These are phyloP conservation scores for Euleptes europaea DNA, from an alignment of 2,113 vertebrate genomes.

Conservation along the genomic window DNA sequence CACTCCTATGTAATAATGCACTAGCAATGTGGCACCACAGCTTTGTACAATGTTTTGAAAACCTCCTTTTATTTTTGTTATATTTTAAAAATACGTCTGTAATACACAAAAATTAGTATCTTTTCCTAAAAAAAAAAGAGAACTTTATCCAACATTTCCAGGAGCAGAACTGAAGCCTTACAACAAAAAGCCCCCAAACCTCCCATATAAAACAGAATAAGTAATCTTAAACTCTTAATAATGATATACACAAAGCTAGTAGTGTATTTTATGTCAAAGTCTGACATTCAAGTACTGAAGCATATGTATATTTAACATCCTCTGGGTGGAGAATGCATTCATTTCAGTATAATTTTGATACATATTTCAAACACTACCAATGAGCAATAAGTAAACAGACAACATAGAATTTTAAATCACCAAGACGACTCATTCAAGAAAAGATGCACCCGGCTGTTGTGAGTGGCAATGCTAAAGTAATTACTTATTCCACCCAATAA, in stretches of 20 bases:
- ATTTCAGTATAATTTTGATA: neutral
- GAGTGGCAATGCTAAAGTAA: neutral
- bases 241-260: neutral
- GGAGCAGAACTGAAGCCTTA: neutral
- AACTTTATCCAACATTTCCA: neutral
- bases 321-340: neutral
- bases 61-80: neutral
- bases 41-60: neutral
- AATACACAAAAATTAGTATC: neutral
- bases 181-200: neutral
- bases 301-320: neutral
- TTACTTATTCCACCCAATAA: slow-evolving; percentile 87
- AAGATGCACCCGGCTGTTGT: neutral
- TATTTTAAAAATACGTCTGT: neutral
- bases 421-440: neutral
- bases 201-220: neutral
- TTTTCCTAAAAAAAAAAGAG: neutral
- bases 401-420: neutral
- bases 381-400: neutral
- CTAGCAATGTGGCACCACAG: neutral
- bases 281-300: neutral
- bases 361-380: neutral
- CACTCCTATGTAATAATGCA: no score
- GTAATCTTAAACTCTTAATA: neutral
- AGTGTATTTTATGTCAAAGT: neutral